These are phyloP conservation scores for Ryuthela nishihirai DNA, from an alignment of 2,888 invertebrate genomes.

Conservation along the genomic window DNA sequence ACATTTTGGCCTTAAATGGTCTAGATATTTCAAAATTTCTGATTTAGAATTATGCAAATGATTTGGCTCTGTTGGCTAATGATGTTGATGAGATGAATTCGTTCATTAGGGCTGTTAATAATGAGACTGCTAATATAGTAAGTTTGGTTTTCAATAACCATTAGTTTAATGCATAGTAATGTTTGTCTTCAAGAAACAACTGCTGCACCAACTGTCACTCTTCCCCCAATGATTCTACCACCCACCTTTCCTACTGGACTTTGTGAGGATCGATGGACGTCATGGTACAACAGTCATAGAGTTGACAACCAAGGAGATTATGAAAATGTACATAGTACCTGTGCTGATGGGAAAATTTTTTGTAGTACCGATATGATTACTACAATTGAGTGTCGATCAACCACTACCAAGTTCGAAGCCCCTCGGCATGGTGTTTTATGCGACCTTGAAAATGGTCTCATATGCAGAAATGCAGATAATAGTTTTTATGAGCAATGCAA, in stretches of 20 bases:
- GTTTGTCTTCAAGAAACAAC: conserved; percentile 3
- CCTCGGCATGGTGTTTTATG: conserved; percentile 29
- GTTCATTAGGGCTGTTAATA: too few relatives aligned
- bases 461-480: conserved; percentile 32
- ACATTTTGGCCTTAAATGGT: too few relatives aligned
- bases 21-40: too few relatives aligned
- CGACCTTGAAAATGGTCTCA: conserved; percentile 33
- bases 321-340: conserved; percentile 35
- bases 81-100: too few relatives aligned
- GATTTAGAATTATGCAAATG: too few relatives aligned
- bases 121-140: too few relatives aligned
- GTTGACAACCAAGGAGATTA: conserved; percentile 37
- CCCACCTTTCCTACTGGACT: conserved; percentile 13
- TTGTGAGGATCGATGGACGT: conserved; percentile 39
- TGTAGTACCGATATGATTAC: conserved; percentile 38
- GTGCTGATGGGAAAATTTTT: conserved; percentile 17
- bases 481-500: conserved; percentile 39
- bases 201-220: too few relatives aligned
- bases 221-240: not conserved
- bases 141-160: too few relatives aligned
- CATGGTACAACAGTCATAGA: conserved; percentile 37
- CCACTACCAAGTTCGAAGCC: not conserved
- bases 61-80: too few relatives aligned
- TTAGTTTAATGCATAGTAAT: not conserved
- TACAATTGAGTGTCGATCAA: conserved; percentile 36